Evolutionary conservation across 2,888 invertebrate genomes (phyloP).

Genomic region (Agapetus fuscipes): DNA sequence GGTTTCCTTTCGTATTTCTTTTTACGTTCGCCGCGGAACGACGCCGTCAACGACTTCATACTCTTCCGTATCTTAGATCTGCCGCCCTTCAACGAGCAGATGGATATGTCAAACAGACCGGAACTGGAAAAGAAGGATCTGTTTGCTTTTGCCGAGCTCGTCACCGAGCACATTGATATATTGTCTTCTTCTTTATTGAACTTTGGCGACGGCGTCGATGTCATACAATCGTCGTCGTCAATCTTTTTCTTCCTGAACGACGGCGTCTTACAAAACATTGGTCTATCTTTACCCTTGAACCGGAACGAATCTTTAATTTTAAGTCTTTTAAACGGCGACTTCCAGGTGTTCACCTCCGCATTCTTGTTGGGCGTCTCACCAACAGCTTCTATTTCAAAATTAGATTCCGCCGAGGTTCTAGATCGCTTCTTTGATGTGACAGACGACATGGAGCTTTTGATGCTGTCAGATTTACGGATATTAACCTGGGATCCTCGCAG

Average conservation of each 20-base stretch:
- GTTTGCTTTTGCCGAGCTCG: slow-evolving; percentile 33
- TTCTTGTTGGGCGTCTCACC: slow-evolving; percentile 36
- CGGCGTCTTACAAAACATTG: slow-evolving; percentile 39
- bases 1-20: slow-evolving; percentile 42
- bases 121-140: slow-evolving; percentile 25
- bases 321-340: slow-evolving; percentile 38
- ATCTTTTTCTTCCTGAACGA: slow-evolving; percentile 30
- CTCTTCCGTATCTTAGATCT: slow-evolving; percentile 42
- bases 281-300: slow-evolving; percentile 36
- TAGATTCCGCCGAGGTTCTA: slow-evolving; percentile 41
- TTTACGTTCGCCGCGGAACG: slow-evolving; percentile 42
- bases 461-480: no score
- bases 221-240: slow-evolving; percentile 24
- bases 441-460: slow-evolving; percentile 26
- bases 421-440: slow-evolving; percentile 40
- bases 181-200: slow-evolving; percentile 40
- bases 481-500: no score
- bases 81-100: slow-evolving; percentile 37
- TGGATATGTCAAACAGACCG: slow-evolving; percentile 43
- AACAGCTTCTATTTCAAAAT: slow-evolving; percentile 36
- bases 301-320: slow-evolving; percentile 46
- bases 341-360: slow-evolving; percentile 42
- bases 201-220: slow-evolving; percentile 41
- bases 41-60: slow-evolving; percentile 45
- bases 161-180: slow-evolving; percentile 39